Base-by-base conservation (phyloP, 2,797 vertebrate species). In the Leptodactylus fallax region DNA sequence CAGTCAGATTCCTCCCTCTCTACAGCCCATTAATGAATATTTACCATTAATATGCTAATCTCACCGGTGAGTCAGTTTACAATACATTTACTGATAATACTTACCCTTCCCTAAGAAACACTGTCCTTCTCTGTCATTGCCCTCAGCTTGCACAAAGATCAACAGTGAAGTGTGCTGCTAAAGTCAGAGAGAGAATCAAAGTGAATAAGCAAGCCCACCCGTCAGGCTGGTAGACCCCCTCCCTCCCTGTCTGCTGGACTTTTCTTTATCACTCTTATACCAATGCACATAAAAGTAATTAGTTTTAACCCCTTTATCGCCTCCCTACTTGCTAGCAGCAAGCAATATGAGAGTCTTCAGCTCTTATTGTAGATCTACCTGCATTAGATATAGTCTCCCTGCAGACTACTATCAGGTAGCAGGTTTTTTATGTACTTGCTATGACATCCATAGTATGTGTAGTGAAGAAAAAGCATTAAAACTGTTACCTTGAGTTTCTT, bases 21-120 rank as follows among this genome's bases (percentile, higher is more conserved):
- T 51, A 21, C 49, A 53, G 49, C 74, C 12, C n/a, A 77, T 77
- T 77, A 77, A 77, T 77, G 47, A 77, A 77, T 77, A 77, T 77
- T 77, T 51, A 53, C 53, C 21, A 77, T 23, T 77, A 77, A 53
- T 77, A 77, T 77, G 60, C 61, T 82, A 51, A 63, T 51, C 8
- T 23, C n/a, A 47, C 19, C 5, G 23, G 11, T 53, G 49, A 77
- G 47, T 77, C 74, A 49, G 10, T 13, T 21, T 19, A 51, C 74
- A 77, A 53, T 53, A 17, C 69, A 69, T 69, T 17, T 47, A n/a
- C 19, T 76, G 47, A 76, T 76, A 49, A 51, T 49, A 13, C 49
- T 77, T 23, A 53, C 74, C 74, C 47, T 77, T 51, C 72, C 36
- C 11, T 51, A n/a, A 13, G 47, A 51, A 21, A 76, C 47, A 76